phyloP scores from a whole-genome alignment of 2,888 invertebrate species.

The Ochropacha duplaris region DNA sequence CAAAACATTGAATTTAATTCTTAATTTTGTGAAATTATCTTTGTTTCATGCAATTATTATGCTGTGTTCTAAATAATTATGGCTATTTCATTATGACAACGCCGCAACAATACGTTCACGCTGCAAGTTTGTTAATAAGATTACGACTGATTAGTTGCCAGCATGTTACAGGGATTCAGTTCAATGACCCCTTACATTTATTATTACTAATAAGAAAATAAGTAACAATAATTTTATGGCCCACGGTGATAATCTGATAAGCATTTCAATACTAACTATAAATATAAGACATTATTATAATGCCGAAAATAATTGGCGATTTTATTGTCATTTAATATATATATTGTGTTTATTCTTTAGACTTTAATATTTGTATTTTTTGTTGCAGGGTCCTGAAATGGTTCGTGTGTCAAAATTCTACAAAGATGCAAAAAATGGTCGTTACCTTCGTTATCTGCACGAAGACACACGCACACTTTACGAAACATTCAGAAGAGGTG shows the following conservation, averaged over 20 bases:
- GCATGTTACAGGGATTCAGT: slow-evolving; percentile 64
- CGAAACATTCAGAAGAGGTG: slow-evolving; percentile 95
- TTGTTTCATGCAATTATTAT: not conserved
- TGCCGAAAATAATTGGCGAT: not conserved
- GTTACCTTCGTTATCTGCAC: slow-evolving; percentile 91
- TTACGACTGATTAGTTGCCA: slow-evolving; percentile 62
- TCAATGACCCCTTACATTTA: slow-evolving; percentile 44
- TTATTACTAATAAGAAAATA: not conserved
- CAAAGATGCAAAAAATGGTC: slow-evolving; percentile 94
- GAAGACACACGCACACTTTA: slow-evolving; percentile 95
- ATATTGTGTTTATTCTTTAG: slow-evolving; percentile 8
- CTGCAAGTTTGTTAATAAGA: slow-evolving; percentile 53
- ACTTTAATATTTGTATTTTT: slow-evolving; percentile 24
- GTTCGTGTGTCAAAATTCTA: slow-evolving; percentile 95
- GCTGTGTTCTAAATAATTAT: not conserved
- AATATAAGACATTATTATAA: not conserved
- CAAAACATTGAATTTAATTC: not conserved
- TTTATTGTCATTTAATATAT: slow-evolving; percentile 1
- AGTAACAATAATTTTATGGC: not conserved
- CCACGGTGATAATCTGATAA: not conserved
- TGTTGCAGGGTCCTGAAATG: slow-evolving; percentile 92
- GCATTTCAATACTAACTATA: not conserved
- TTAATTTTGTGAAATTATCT: not conserved
- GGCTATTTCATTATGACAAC: slow-evolving; percentile 6
- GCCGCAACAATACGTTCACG: slow-evolving; percentile 20